phyloP scores from a whole-genome alignment of 2,888 invertebrate genomes.

The Pseudoips prasinana region DNA sequence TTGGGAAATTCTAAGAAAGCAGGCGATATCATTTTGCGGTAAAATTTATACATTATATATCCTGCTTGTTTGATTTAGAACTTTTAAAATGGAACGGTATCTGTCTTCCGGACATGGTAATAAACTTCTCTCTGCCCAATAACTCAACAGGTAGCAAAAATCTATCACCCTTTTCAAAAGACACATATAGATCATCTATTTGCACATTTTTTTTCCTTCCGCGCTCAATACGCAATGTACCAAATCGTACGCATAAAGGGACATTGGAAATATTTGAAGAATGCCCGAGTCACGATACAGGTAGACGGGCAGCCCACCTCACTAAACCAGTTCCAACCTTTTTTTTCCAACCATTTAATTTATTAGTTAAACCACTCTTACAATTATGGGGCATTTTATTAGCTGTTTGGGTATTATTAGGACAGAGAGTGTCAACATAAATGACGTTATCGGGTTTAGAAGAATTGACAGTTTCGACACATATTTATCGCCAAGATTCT shows the following conservation, averaged over 20 bases:
- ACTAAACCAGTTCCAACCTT: constrained; percentile 31
- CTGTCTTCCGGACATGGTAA: no score
- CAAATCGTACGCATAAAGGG: constrained; percentile 17
- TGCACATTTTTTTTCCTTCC: constrained; percentile 16
- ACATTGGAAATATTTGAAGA: constrained; percentile 37
- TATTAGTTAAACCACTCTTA: constrained; percentile 26
- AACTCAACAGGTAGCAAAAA: constrained; percentile 23
- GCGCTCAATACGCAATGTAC: constrained; percentile 16
- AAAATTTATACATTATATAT: no score
- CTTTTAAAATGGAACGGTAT: no score
- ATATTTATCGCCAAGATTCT: neutral
- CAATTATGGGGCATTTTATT: constrained; percentile 30
- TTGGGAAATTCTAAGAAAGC: no score
- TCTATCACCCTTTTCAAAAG: constrained; percentile 12
- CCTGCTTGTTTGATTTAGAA: no score
- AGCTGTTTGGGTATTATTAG: constrained; percentile 24
- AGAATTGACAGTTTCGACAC: constrained; percentile 7
- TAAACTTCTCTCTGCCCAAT: constrained; percentile 3
- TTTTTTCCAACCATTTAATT: constrained; percentile 22
- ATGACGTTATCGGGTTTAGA: constrained; percentile 11
- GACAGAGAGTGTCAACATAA: constrained; percentile 20
- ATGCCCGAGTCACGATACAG: constrained; percentile 40
- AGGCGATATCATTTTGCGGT: no score
- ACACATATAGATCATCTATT: constrained; percentile 7
- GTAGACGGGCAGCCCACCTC: constrained; percentile 33